phyloP scores from a whole-genome alignment of 1,140 invertebrate species.

The Panonychus citri region DNA sequence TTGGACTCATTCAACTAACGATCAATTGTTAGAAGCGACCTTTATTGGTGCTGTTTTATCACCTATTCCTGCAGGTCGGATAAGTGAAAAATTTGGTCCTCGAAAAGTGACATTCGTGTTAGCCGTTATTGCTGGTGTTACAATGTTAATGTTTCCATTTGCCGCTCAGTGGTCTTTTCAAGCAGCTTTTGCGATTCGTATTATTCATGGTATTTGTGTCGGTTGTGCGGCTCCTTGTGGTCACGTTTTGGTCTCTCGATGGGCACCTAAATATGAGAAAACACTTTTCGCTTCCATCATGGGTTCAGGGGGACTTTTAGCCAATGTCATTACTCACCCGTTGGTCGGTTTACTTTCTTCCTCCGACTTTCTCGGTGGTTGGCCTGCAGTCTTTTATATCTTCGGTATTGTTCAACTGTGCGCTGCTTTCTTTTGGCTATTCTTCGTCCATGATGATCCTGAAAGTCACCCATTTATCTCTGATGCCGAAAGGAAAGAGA shows the following conservation, averaged over 20 bases:
- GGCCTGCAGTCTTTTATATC: conserved; percentile 12
- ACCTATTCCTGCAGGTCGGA: too few species aligned
- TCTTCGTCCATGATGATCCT: conserved; percentile 60
- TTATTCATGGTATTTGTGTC: conserved; percentile 6
- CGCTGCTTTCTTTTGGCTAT: conserved; percentile 63
- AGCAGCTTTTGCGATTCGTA: too few species aligned
- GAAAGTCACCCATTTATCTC: conserved; percentile 49
- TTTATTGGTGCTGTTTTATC: too few species aligned
- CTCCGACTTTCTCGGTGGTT: conserved; percentile 9
- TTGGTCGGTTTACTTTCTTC: conserved; percentile 15
- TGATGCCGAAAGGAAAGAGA: conserved; percentile 44
- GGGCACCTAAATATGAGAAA: conserved; percentile 13
- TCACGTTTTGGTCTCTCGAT: conserved; percentile 21
- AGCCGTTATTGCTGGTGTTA: too few species aligned
- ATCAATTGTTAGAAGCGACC: too few species aligned
- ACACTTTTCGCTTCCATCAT: conserved; percentile 8
- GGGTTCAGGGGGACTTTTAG: conserved; percentile 17
- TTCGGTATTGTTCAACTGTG: conserved; percentile 33
- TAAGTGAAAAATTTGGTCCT: too few species aligned
- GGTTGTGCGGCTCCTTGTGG: conserved; percentile 20
- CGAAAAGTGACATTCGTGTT: too few species aligned
- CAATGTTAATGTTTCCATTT: too few species aligned
- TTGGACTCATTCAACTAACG: too few species aligned
- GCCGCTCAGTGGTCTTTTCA: too few species aligned
- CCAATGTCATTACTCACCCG: conserved; percentile 17